A percentile compares a stretch with the other conserved stretches of the same genome.
Evolutionary conservation across 2,113 vertebrate species (phyloP).

Genomic region (Hippopotamus amphibius): DNA sequence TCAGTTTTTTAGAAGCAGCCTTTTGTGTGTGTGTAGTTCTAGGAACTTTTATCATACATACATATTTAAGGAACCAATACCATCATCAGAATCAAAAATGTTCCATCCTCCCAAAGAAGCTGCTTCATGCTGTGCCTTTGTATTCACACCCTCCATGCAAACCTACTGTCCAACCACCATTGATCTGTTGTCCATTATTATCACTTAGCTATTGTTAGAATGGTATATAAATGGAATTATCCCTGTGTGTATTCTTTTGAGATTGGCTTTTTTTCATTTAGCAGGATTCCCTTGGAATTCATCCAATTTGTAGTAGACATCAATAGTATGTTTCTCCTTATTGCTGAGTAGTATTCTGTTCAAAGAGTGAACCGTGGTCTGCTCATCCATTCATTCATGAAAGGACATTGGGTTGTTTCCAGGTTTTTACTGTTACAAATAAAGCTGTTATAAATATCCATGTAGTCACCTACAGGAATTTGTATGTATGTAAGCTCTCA

Average conservation of each 20-base stretch:
- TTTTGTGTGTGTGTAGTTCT: not conserved
- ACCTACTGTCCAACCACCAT: not conserved
- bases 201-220: not conserved
- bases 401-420: not conserved
- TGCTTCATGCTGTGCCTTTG: not conserved
- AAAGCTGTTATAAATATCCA: slow-evolving; percentile 18
- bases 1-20: not conserved
- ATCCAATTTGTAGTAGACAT: not conserved
- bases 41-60: not conserved
- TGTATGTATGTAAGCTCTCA: not conserved
- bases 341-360: not conserved
- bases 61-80: not conserved
- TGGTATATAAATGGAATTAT: not conserved
- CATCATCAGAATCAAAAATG: not conserved
- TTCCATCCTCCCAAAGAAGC: not conserved
- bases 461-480: not conserved
- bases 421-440: not conserved
- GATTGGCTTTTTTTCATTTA: not conserved
- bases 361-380: not conserved
- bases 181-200: not conserved
- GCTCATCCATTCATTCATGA: not conserved
- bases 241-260: not conserved
- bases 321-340: not conserved
- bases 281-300: not conserved
- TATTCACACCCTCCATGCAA: not conserved